Percentiles rank a stretch among this genome's conserved stretches.
Conservation (phyloP, 2,888 invertebrate genomes). For the Drosophila anomelani region DNA sequence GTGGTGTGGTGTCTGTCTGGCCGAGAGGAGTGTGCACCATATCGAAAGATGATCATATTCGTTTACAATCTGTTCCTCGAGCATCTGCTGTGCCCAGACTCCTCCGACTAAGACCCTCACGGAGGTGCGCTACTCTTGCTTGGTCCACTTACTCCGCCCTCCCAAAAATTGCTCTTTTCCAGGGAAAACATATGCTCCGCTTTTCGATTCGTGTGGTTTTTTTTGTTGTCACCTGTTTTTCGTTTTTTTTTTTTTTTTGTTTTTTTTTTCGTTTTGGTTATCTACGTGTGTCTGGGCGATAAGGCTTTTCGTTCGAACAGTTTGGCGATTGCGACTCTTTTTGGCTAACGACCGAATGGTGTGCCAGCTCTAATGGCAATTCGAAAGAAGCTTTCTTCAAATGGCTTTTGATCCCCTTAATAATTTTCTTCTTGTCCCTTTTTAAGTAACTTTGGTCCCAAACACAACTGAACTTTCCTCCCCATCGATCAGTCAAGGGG, state of each 20-base stretch:
- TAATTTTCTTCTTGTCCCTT: constrained; percentile 1
- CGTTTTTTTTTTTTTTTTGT: constrained; percentile 2
- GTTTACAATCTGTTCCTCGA: constrained; percentile 78
- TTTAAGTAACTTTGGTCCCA: background rate
- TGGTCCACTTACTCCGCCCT: constrained; percentile 33
- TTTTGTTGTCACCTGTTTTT: constrained; percentile 49
- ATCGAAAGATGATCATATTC: constrained; percentile 80
- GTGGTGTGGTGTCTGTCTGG: constrained; percentile 52
- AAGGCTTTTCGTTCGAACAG: constrained; percentile 33
- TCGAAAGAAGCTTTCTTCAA: constrained; percentile 1
- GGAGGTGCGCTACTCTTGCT: constrained; percentile 24
- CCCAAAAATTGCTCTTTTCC: constrained; percentile 61
- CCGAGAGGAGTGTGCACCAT: constrained; percentile 73
- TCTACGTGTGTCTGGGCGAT: constrained; percentile 45
- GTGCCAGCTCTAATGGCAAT: background rate
- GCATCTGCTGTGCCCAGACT: constrained; percentile 65
- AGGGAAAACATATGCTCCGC: constrained; percentile 74
- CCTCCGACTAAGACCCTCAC: constrained; percentile 22
- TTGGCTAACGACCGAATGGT: constrained; percentile 16
- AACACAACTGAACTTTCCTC: background rate
- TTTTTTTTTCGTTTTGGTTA: constrained; percentile 24
- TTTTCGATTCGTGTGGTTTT: constrained; percentile 41
- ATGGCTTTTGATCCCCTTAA: constrained; percentile 10
- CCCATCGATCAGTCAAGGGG: background rate
- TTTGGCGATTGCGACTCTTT: constrained; percentile 33